Evolutionary conservation across 92 coral and sea anemone species (phyloP), one percentile per base, ranked within the genome.

Genomic region (Zoanthus sansibaricus): DNA sequence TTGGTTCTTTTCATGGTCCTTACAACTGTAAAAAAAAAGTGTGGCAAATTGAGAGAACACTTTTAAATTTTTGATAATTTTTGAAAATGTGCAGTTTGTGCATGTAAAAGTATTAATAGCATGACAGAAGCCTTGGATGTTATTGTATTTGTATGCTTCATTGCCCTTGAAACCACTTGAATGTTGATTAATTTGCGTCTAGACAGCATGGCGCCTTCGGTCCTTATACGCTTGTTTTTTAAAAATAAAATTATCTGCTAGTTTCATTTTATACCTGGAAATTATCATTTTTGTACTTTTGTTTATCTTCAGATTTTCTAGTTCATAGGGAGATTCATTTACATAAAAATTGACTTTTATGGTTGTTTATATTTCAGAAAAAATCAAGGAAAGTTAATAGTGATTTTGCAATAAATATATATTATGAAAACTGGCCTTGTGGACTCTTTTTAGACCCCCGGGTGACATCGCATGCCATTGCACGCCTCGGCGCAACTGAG

Each of bases 81-180:
- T 73, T 73, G 78, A 73, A 46, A 73, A 73, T 58, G 33, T 73
- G 78, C 58, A 73, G 78, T 72, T 70, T 44, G 77, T 72, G 77
- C 77, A n/a, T 72, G 77, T 11, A 72, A 72, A 49, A 73, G 56
- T 73, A 73, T 17, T 73, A 73, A 45, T 73, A 73, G 77, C 58
- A 15, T 73, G 82, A 76, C 82, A 76, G 68, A 52, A 51, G 67
- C 67, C 67, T 9, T 54, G 82, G 62, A 51, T 52, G 62, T 76
- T 76, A 49, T 76, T 52, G 62, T 75, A 76, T 54, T 52, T 44
- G 52, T 51, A 76, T 76, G 67, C 44, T 76, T 76, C 9, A 52
- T 76, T 76, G 52, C n/a, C 67, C 47, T 72, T n/a, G n/a, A n/a
- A 42, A 72, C 77, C 55, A 72, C 77, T 72, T 52, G 77, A 72